A percentile compares a stretch with the other conserved stretches of the same genome.
Evolutionary conservation across 2,888 invertebrate genomes (phyloP).

Genomic region (Epistrophella euchroma): DNA sequence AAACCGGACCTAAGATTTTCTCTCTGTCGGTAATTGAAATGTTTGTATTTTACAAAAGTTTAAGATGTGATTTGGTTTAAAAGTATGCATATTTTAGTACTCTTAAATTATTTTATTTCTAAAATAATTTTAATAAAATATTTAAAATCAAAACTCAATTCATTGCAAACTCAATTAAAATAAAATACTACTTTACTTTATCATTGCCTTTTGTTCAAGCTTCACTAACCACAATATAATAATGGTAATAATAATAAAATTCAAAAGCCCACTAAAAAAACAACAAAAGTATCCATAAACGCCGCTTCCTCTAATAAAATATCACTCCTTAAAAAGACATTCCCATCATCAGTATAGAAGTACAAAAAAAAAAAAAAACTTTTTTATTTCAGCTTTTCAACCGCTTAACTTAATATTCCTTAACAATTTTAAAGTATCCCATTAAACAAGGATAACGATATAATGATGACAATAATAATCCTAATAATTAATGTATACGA

Average conservation of each 20-base stretch:
- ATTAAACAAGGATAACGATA: slow-evolving; percentile 74
- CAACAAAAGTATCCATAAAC: background rate
- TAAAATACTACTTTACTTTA: background rate
- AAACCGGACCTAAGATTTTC: no score
- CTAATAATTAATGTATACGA: slow-evolving; percentile 75
- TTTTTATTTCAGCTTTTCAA: slow-evolving; percentile 30
- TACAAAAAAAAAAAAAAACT: background rate
- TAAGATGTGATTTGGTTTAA: no score
- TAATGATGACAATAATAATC: slow-evolving; percentile 75
- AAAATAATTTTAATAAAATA: no score
- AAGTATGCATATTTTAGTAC: no score
- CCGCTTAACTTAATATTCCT: slow-evolving; percentile 56
- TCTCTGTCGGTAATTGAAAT: no score
- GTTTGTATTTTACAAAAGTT: no score
- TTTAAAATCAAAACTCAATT: background rate
- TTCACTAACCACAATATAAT: background rate
- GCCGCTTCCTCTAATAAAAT: background rate
- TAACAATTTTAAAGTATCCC: slow-evolving; percentile 74
- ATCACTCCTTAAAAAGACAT: slow-evolving; percentile 10
- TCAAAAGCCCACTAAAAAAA: no score
- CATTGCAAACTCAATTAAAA: background rate
- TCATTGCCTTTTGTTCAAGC: slow-evolving; percentile 1
- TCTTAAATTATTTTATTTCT: no score
- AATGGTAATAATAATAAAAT: background rate
- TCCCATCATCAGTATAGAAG: background rate